phyloP scores from a whole-genome alignment of 2,797 vertebrate genomes.

The Ctenochaetus hawaiiensis region DNA sequence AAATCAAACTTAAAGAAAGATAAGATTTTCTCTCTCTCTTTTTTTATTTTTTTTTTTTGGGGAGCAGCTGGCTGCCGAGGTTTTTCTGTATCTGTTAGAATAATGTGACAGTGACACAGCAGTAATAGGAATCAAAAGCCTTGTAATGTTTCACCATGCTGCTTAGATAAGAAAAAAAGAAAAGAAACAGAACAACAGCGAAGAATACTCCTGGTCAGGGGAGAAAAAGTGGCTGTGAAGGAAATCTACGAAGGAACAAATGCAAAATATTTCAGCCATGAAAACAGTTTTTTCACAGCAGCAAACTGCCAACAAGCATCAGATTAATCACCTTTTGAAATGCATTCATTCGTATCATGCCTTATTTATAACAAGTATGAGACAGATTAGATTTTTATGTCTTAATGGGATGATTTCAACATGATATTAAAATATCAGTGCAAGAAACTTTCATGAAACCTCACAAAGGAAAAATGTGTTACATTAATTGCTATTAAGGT shows the following conservation, averaged over 20 bases:
- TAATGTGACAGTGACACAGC: slow-evolving; percentile 81
- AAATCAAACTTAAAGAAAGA: slow-evolving; percentile 77
- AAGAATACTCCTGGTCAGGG: slow-evolving; percentile 59
- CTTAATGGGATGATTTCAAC: neutral
- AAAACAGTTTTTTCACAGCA: slow-evolving; percentile 35
- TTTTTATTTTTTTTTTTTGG: neutral
- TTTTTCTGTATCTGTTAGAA: slow-evolving; percentile 76
- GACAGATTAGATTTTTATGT: neutral
- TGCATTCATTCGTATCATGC: neutral
- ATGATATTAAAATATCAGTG: slow-evolving; percentile 4
- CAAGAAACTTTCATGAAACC: slow-evolving; percentile 43
- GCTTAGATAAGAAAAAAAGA: slow-evolving; percentile 53
- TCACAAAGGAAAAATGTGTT: neutral
- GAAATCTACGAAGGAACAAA: slow-evolving; percentile 49
- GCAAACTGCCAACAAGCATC: slow-evolving; percentile 23
- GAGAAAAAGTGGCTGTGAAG: slow-evolving; percentile 26
- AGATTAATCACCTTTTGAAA: slow-evolving; percentile 5
- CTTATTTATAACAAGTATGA: neutral
- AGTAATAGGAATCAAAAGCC: slow-evolving; percentile 76
- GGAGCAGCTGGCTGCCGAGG: slow-evolving; percentile 70
- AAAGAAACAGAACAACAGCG: slow-evolving; percentile 28
- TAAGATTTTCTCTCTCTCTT: slow-evolving; percentile 54
- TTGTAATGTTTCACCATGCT: slow-evolving; percentile 72
- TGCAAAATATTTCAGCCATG: slow-evolving; percentile 33
- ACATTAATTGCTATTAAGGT: neutral